A percentile compares a stretch with the other conserved stretches of the same genome.
Conservation (phyloP, 2,797 vertebrate genomes). For the Sphenodon punctatus region DNA sequence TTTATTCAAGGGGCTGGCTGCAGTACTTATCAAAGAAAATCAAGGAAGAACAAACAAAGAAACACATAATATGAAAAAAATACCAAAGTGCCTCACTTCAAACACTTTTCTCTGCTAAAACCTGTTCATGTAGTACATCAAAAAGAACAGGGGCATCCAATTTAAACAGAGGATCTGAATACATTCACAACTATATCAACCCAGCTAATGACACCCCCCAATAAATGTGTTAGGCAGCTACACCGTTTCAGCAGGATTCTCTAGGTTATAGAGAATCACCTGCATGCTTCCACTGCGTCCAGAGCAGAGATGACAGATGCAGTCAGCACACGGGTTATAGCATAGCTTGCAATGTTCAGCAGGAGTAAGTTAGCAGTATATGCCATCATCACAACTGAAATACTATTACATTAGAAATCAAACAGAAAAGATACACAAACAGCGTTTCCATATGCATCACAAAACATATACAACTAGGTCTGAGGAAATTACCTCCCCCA, state of each 20-base stretch:
- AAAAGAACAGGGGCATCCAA: not conserved
- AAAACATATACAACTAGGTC: not conserved
- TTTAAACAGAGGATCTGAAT: not conserved
- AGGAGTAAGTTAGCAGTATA: constrained; percentile 36
- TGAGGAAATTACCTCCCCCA: not conserved
- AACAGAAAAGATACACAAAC: not conserved
- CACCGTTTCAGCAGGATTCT: not conserved
- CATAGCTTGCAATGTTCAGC: constrained; percentile 30
- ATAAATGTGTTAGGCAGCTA: not conserved
- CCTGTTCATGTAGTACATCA: not conserved
- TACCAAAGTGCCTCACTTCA: not conserved
- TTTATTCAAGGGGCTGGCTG: not conserved
- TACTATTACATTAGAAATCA: not conserved
- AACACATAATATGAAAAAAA: not conserved
- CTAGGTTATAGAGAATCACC: not conserved
- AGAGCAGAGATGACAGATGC: constrained; percentile 19
- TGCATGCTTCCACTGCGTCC: constrained; percentile 26
- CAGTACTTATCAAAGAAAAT: not conserved
- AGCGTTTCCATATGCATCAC: not conserved
- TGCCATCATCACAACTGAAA: not conserved
- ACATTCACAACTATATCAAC: not conserved
- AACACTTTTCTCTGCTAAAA: not conserved
- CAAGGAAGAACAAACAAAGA: not conserved
- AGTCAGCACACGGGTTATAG: constrained; percentile 21
- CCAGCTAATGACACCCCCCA: not conserved